These are phyloP conservation scores for Saccostrea echinata DNA, from an alignment of 1,140 invertebrate species.

Conservation along the genomic window DNA sequence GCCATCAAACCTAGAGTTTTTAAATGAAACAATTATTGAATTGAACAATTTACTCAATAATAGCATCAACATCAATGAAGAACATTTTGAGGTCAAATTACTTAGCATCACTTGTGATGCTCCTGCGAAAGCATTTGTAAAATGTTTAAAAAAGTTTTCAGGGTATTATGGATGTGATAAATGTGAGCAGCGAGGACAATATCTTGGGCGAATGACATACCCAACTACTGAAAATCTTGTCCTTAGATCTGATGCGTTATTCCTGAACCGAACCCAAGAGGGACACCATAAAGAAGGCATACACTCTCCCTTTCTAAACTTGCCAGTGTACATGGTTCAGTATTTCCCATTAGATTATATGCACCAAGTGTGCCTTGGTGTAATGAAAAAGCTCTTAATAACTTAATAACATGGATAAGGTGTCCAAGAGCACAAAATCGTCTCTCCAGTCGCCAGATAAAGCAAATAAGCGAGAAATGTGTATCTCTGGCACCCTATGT, in stretches of 20 bases:
- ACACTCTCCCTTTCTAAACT: constrained; percentile 38
- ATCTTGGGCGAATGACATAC: constrained; percentile 38
- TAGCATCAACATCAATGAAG: no score
- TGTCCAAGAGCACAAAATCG: neutral
- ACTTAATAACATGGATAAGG: constrained; percentile 70
- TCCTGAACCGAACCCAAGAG: constrained; percentile 55
- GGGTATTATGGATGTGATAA: no score
- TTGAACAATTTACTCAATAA: no score
- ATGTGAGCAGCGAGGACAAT: constrained; percentile 16
- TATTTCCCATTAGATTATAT: constrained; percentile 73
- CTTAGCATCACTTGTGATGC: no score
- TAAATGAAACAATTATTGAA: no score
- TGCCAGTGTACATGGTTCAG: constrained; percentile 64
- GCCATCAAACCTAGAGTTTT: no score
- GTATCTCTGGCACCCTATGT: constrained; percentile 29
- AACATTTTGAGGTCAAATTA: no score
- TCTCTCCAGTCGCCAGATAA: constrained; percentile 35
- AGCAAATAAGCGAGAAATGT: constrained; percentile 24
- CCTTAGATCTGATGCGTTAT: constrained; percentile 59
- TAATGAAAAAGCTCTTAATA: no score
- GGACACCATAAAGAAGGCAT: constrained; percentile 57
- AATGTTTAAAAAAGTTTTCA: no score
- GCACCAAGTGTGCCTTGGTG: no score
- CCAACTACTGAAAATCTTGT: neutral
- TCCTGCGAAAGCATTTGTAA: no score